Base-by-base conservation (phyloP, 2,888 invertebrate species). In the Netelia melanura region DNA sequence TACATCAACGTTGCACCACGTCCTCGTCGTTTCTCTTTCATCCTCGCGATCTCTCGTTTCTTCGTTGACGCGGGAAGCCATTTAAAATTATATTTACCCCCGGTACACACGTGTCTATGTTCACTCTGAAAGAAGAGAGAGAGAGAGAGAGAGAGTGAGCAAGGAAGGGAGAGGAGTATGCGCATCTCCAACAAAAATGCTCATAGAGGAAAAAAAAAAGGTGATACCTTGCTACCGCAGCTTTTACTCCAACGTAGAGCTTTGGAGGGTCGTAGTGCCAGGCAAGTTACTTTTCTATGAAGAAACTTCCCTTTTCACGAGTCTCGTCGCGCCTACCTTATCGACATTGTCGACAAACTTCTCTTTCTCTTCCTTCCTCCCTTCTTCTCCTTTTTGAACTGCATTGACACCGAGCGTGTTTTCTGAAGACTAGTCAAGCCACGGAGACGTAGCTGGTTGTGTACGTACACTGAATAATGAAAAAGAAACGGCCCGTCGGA, bases 381-480 rank as follows among this genome's bases (percentile, higher is more conserved):
- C 52, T 72, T 3, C 3, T 3, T 25, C 70, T 44, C 62, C 64
- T 65, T 21, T 64, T 11, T 8, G 11, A 61, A 11, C 68, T 25
- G 74, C 77, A 78, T 84, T 81, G 78, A 81, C 81, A 65, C 76
- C 65, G 77, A 43, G 54, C 43, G 65, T 70, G 61, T 78, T 84
- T 84, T 72, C 70, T 78, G 68, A 77, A 52, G 62, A n/a, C 72
- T 25, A 72, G 76, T 84, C 81, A 74, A 76, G 64, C 77, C 77
- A n/a, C 68, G 38, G 23, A 54, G 43, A 72, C 62, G 54, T n/a
- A 14, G 74, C 56, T 75, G 74, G 68, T 52, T 72, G 77, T 84
- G 67, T 61, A 78, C 70, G 21, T 30, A 52, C 48, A 70, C 68
- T 84, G 78, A 81, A 84, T 81, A 81, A 84, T 84, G 78, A 84